Conservation (phyloP, 2,888 invertebrate species). For the Lasioglossum pauxillum region DNA sequence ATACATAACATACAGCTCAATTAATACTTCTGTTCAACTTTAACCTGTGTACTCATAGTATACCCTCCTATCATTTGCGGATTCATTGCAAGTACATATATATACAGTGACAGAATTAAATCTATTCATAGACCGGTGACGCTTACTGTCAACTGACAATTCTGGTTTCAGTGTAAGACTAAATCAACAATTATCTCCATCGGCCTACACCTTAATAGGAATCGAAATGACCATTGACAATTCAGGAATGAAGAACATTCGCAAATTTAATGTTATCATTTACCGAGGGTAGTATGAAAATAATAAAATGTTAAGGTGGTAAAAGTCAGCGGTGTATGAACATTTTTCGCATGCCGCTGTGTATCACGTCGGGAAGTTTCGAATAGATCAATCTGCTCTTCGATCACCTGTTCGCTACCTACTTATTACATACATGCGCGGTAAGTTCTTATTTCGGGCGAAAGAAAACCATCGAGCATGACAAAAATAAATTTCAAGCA, state of each 20-base stretch:
- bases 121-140: conserved; percentile 12
- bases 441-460: neutral
- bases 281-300: neutral
- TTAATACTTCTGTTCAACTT: conserved; percentile 82
- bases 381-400: conserved; percentile 15
- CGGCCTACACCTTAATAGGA: neutral
- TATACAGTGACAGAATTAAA: conserved; percentile 9
- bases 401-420: neutral
- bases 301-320: neutral
- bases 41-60: conserved; percentile 75
- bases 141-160: conserved; percentile 2
- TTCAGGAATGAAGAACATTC: neutral
- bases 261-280: neutral
- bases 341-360: conserved; percentile 1
- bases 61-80: conserved; percentile 27
- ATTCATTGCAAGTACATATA: conserved; percentile 20
- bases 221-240: neutral
- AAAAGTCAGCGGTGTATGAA: conserved; percentile 14
- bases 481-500: conserved; percentile 9
- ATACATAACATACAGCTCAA: conserved; percentile 81
- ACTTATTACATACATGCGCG: neutral
- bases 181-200: neutral
- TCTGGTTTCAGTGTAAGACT: neutral
- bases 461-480: neutral
- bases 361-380: conserved; percentile 22